Evolutionary conservation across 2,113 vertebrate species (phyloP), one percentile per base, ranked within the genome.

Genomic region (Tichodroma muraria): DNA sequence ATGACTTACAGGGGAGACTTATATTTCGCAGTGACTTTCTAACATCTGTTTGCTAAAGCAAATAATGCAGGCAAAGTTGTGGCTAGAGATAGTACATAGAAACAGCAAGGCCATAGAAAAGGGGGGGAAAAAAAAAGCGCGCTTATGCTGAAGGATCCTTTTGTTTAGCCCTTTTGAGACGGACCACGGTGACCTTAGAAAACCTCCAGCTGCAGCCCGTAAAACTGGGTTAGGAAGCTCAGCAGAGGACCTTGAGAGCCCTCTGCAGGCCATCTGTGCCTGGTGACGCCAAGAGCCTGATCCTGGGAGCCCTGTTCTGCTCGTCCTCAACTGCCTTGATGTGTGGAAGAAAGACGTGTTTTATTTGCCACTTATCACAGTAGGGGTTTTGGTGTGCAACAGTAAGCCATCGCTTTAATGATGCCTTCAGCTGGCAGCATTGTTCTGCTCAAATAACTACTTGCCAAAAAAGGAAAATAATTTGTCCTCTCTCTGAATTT

Each of bases 131-230:
- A 31, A 31, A 90, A 91, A 94, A 54, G 84, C 94, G 82, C 10
- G 27, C 78, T 94, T 95, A 96, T 94, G 88, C 88, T 97, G 97
- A 98, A 98, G 93, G 93, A 97, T 97, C 94, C 97, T 97, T 98
- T 97, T 97, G 97, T 98, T 98, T 71, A 84, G 91, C 91, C 59
- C 97, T 97, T 97, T 96, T 96, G 95, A 98, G 97, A 97, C 97
- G 97, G 96, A 98, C 98, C 98, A 98, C 97, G 79, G 88, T 98
- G 98, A 98, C 98, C 98, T 98, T 97, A 98, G 96, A 97, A 98
- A 98, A 98, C 97, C 96, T 97, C 94, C 97, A 98, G 97, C 98
- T 98, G 96, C 97, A 95, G 98, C 96, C 97, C 19, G 85, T 27
- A 95, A 75, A 97, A 87, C 64, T 80, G 80, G 95, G 85, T 93